These are phyloP conservation scores for Alouatta palliata DNA, from an alignment of 2,113 vertebrate species.

Conservation along the genomic window DNA sequence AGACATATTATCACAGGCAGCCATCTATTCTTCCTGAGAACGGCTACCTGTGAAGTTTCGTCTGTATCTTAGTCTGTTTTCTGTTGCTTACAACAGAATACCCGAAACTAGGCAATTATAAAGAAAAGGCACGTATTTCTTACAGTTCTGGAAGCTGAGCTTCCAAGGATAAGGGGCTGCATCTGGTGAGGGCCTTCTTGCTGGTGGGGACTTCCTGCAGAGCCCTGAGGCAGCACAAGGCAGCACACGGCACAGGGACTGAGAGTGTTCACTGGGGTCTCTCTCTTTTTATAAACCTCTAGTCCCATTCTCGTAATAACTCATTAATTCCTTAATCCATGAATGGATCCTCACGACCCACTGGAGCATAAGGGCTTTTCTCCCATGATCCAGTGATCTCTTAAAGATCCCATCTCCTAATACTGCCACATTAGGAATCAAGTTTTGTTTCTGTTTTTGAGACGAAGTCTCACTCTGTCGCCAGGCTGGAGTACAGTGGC, in stretches of 20 bases:
- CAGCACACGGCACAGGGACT: not conserved
- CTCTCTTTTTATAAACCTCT: not conserved
- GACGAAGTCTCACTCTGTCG: too few relatives aligned
- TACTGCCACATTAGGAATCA: not conserved
- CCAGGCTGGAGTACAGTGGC: too few relatives aligned
- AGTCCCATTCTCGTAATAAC: not conserved
- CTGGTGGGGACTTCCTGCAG: not conserved
- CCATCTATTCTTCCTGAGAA: not conserved
- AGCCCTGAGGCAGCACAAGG: not conserved
- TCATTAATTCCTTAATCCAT: not conserved
- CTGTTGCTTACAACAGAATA: not conserved
- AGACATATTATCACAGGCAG: not conserved
- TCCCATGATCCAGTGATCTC: not conserved
- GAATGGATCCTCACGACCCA: not conserved
- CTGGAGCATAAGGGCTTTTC: not conserved
- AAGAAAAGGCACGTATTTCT: not conserved
- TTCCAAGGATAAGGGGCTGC: not conserved
- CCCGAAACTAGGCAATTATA: not conserved
- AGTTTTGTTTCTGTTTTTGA: not conserved
- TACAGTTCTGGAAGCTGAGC: not conserved
- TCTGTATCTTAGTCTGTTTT: not conserved
- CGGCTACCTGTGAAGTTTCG: not conserved
- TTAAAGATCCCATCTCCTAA: not conserved
- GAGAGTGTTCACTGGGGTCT: not conserved
- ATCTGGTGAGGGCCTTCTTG: not conserved